Evolutionary conservation across 2,888 invertebrate genomes (phyloP), one percentile per base, ranked within the genome.

Genomic region (Alitta virens): DNA sequence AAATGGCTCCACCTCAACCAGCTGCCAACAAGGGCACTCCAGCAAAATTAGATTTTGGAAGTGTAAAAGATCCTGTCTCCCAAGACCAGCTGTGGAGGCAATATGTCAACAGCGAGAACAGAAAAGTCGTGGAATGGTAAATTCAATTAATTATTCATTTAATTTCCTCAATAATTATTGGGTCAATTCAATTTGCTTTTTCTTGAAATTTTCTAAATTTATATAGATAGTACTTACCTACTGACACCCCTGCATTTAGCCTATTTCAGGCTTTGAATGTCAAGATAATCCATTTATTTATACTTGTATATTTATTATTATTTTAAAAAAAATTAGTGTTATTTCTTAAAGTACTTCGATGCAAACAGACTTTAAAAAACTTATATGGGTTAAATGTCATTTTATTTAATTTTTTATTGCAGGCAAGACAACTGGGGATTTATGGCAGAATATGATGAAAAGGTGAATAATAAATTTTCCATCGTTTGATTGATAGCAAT

Each of bases 341-440:
- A n/a, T n/a, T n/a, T n/a, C n/a, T n/a, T n/a, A n/a, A n/a, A n/a
- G n/a, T n/a, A n/a, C n/a, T n/a, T n/a, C n/a, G n/a, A n/a, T n/a
- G n/a, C n/a, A n/a, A n/a, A n/a, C n/a, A n/a, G n/a, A 16, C 9
- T 53, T 14, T 14, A 9, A 53, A 18, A 25, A 5, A 53, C 12
- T 7, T 53, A 53, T 53, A 53, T 12, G 18, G 33, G 7, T 18
- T 16, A 14, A 38, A 56, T 56, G 5, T 42, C n/a, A n/a, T n/a
- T n/a, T n/a, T n/a, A n/a, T n/a, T n/a, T n/a, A n/a, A n/a, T 49
- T 9, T 25, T 3, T 40, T 43, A 49, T 71, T 72, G 43, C 71
- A 78, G 78, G 78, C 70, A 71, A 59, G 68, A 69, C 23, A 73
- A 74, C 66, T 78, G 78, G 78, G 77, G 75, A 40, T 78, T 77